Evolutionary conservation across 2,888 invertebrate species (phyloP).

Genomic region (Clostera curtula): DNA sequence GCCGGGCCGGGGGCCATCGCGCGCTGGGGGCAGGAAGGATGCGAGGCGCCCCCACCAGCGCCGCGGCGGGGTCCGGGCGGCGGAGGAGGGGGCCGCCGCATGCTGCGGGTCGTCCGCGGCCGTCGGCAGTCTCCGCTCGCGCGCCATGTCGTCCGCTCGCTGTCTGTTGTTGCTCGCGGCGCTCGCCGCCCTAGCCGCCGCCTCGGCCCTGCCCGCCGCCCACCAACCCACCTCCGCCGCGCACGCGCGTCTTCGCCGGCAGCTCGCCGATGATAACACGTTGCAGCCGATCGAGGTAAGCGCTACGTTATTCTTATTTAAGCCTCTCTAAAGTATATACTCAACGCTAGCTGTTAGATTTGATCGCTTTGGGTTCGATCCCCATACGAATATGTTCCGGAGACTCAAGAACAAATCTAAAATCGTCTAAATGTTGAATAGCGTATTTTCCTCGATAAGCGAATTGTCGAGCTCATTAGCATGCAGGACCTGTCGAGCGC

Average conservation of each 20-base stretch:
- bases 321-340: too few species aligned
- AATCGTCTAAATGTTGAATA: too few species aligned
- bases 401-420: too few species aligned
- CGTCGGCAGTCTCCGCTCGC: constrained; percentile 25
- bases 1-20: constrained; percentile 5
- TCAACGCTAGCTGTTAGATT: too few species aligned
- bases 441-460: too few species aligned
- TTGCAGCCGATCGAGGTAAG: constrained; percentile 60
- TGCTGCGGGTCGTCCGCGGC: constrained; percentile 1
- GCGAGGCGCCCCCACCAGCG: constrained; percentile 4
- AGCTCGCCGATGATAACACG: constrained; percentile 54
- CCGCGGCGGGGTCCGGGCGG: constrained; percentile 7
- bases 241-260: constrained; percentile 38
- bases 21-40: constrained; percentile 6
- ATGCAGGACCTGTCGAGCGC: too few species aligned
- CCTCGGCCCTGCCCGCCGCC: too few species aligned
- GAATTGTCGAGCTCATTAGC: too few species aligned
- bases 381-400: too few species aligned
- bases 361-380: too few species aligned
- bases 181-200: constrained; percentile 25
- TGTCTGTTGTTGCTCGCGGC: constrained; percentile 30
- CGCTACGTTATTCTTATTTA: too few species aligned
- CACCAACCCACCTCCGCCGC: constrained; percentile 25
- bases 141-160: constrained; percentile 38
- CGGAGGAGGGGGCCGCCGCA: constrained; percentile 10